Evolutionary conservation across 2,113 vertebrate species (phyloP).

Genomic region (Callaeas wilsoni): DNA sequence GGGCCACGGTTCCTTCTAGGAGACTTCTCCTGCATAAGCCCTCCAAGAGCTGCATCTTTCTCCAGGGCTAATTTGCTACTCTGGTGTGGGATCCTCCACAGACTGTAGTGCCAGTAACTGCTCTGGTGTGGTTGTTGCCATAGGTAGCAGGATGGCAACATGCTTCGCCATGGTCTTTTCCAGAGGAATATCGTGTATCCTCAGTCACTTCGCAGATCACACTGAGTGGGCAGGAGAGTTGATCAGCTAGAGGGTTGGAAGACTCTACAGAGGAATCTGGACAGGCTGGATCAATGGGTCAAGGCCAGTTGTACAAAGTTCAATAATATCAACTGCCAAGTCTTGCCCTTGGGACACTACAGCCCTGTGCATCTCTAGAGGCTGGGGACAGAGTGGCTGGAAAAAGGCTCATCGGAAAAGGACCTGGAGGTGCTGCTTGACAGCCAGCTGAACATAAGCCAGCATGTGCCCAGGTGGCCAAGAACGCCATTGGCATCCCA

Average conservation of each 20-base stretch:
- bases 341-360: too few species aligned
- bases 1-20: background rate
- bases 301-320: background rate
- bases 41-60: background rate
- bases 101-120: background rate
- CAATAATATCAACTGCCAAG: background rate
- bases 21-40: background rate
- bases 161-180: background rate
- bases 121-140: background rate
- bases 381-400: background rate
- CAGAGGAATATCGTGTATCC: background rate
- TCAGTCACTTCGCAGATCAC: background rate
- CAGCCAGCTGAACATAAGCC: background rate
- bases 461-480: background rate
- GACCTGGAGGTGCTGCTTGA: background rate
- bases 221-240: accelerated
- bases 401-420: background rate
- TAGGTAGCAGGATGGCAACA: background rate
- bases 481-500: background rate
- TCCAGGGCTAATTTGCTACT: background rate
- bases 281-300: too few species aligned
- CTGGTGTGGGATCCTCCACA: background rate
- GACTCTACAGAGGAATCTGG: background rate
- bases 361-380: background rate
- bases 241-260: background rate